Conservation (phyloP, 2,888 invertebrate species). For the Masnerella sp. region DNA sequence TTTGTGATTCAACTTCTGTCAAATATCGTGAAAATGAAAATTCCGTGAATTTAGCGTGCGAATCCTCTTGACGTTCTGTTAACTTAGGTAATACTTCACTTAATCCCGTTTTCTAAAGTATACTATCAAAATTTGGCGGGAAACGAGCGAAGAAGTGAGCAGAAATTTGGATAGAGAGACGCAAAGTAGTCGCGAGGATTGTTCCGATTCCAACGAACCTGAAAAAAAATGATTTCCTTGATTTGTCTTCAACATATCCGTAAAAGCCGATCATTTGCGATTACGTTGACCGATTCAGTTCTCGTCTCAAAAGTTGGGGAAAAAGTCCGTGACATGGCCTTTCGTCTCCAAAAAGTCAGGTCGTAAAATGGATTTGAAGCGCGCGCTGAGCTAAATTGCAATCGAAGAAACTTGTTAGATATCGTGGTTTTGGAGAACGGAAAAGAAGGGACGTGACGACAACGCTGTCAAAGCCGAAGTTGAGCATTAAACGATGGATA, state of each 20-base stretch:
- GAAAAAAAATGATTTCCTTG: conserved; percentile 14
- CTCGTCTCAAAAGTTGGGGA: too few species aligned
- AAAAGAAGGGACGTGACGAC: not conserved
- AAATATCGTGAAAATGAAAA: too few species aligned
- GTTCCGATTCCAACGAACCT: too few species aligned
- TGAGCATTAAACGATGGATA: conserved; percentile 33
- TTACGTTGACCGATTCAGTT: conserved; percentile 1
- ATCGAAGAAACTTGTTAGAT: too few species aligned
- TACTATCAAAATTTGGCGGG: conserved; percentile 16
- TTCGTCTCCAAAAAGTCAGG: not conserved
- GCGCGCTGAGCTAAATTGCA: not conserved
- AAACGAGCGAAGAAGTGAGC: too few species aligned
- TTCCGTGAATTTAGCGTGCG: too few species aligned
- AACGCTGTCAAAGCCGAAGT: conserved; percentile 17
- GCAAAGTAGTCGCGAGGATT: too few species aligned
- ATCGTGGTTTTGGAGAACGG: not conserved
- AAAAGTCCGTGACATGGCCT: too few species aligned
- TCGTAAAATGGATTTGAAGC: not conserved
- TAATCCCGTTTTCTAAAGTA: conserved; percentile 13
- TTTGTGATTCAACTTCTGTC: too few species aligned
- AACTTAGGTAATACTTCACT: conserved; percentile 15
- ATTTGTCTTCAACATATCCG: conserved; percentile 26
- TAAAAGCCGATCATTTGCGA: conserved; percentile 3
- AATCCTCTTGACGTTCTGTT: conserved; percentile 24
- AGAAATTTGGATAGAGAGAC: too few species aligned